phyloP scores from a whole-genome alignment of 2,113 vertebrate genomes.

The Ginglymostoma cirratum region DNA sequence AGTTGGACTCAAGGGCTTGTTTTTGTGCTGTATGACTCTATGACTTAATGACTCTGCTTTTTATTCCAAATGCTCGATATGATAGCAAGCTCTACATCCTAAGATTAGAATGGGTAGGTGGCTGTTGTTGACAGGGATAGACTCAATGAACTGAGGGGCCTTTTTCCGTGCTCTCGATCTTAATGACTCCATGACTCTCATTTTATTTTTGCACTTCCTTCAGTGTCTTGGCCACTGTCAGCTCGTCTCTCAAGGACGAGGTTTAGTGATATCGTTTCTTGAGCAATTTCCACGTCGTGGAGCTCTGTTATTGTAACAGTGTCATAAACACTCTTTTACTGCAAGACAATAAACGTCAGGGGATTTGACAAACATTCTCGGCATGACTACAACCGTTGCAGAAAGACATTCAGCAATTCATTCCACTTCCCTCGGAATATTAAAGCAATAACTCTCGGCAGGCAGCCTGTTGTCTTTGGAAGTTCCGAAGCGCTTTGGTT shows the following conservation, averaged over 20 bases:
- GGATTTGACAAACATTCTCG: conserved; percentile 12
- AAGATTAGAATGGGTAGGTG: too few species aligned
- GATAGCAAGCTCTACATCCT: too few species aligned
- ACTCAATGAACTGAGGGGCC: too few species aligned
- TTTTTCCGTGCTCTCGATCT: too few species aligned
- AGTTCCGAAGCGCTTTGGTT: too few species aligned
- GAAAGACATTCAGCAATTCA: not conserved
- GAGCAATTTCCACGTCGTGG: not conserved
- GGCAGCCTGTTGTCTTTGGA: not conserved
- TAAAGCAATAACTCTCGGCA: conserved; percentile 11
- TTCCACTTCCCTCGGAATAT: not conserved
- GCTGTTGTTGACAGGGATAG: too few species aligned
- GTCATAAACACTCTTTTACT: conserved; percentile 26
- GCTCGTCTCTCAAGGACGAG: not conserved
- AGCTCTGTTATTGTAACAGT: conserved; percentile 1
- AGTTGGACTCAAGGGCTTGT: too few species aligned
- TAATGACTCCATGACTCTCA: too few species aligned
- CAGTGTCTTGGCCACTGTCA: not conserved
- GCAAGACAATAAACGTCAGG: not conserved
- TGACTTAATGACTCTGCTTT: too few species aligned
- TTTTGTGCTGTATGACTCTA: too few species aligned
- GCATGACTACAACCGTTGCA: conserved; percentile 3
- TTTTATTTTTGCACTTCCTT: not conserved
- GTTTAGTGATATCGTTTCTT: too few species aligned
- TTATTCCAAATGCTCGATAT: not conserved